phyloP scores from a whole-genome alignment of 2,797 vertebrate species.

The Silurus aristotelis region DNA sequence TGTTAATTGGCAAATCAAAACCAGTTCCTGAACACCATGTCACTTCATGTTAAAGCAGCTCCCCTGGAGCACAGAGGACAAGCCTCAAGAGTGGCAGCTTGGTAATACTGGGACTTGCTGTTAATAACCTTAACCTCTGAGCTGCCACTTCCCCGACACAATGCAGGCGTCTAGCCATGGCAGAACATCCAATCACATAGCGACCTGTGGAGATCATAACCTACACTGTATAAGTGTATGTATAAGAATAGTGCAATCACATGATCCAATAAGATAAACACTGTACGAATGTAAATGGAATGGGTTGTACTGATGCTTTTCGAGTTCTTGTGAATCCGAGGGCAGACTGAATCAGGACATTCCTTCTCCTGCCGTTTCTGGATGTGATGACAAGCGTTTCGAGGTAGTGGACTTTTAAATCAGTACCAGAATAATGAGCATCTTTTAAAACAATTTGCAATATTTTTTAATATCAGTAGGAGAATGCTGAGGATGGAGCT shows the following conservation, averaged over 20 bases:
- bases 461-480: too few species aligned
- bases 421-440: not conserved
- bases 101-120: too few species aligned
- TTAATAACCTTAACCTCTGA: too few species aligned
- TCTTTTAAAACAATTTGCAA: not conserved
- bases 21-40: not conserved
- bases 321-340: not conserved
- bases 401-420: not conserved
- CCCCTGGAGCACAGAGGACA: too few species aligned
- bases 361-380: constrained; percentile 9
- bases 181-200: not conserved
- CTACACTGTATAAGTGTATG: too few species aligned
- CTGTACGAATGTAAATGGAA: not conserved
- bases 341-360: not conserved
- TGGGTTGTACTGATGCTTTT: not conserved
- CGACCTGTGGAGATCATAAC: not conserved
- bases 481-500: too few species aligned
- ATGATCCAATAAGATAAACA: not conserved
- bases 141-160: too few species aligned
- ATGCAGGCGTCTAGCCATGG: too few species aligned
- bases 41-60: not conserved
- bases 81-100: too few species aligned
- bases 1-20: not conserved
- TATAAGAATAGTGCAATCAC: too few species aligned
- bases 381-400: not conserved